Conservation (phyloP, 2,888 invertebrate genomes). For the Schizaphis graminum region DNA sequence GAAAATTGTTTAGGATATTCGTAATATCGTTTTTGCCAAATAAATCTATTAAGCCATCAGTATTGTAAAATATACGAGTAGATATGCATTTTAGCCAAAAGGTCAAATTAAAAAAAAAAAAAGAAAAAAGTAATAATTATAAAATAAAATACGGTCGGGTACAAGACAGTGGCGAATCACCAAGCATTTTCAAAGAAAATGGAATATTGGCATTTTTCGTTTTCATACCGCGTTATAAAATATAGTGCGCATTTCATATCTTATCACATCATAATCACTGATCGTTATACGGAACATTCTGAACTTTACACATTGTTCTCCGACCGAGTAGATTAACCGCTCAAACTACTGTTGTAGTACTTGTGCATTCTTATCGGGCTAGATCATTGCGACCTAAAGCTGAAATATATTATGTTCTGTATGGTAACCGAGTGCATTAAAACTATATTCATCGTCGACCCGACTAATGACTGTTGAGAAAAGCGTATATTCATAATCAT, state of each 20-base stretch:
- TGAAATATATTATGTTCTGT: neutral
- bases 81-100: neutral
- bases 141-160: neutral
- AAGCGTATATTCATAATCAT: neutral
- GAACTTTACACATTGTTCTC: constrained; percentile 50
- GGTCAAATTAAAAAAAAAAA: neutral
- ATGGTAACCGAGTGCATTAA: constrained; percentile 24
- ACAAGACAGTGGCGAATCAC: neutral
- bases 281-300: neutral
- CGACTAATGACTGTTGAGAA: constrained; percentile 51
- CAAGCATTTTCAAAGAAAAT: neutral
- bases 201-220: neutral
- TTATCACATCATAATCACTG: neutral
- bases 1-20: neutral
- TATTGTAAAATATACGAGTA: neutral
- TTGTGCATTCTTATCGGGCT: constrained; percentile 1
- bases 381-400: constrained; percentile 11
- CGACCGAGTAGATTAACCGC: neutral
- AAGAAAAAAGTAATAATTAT: neutral
- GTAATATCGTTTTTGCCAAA: neutral
- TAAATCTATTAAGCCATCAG: neutral
- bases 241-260: neutral
- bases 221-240: neutral
- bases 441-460: constrained; percentile 35
- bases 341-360: neutral